Base-by-base conservation (phyloP, 1,140 invertebrate species). In the Cydia strobilella region DNA sequence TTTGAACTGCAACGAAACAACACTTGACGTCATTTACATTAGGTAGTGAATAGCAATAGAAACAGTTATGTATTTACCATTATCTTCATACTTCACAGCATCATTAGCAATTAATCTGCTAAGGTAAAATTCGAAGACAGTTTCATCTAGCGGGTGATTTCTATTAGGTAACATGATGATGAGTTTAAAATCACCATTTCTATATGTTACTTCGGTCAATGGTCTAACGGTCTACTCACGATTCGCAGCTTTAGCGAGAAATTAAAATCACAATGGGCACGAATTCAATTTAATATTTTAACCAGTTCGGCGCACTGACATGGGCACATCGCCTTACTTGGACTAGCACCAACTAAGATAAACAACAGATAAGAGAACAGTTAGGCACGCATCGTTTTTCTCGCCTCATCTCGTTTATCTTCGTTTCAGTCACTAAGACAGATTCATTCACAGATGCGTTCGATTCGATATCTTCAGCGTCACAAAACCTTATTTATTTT, bases 361-460 rank as follows among this genome's bases (percentile, higher is more conserved):
- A 69, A 69, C 65, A 31, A 69, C 65, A 69, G 65, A 69, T 69
- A 69, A 69, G 65, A 69, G 27, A 35, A 39, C 27, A 69, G 65
- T 69, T 69, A 69, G 23, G 31, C 35, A 10, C 27, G 65, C n/a
- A 35, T 18, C 31, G 20, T 73, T 54, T 73, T 51, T 73, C 72
- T 73, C 72, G 23, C 20, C 48, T 73, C 15, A 23, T 42, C 23
- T 15, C 72, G 13, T 31, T 73, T 73, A 73, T 54, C 65, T 35
- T 18, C 15, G 27, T 66, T 31, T 31, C 27, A 35, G 65, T 69
- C 15, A 18, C 15, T 69, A 42, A 23, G 31, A 39, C 20, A 13
- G 65, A 69, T 18, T 59, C 15, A 18, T 59, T 59, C 20, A 59
- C 54, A 59, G 7, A 59, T 59, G n/a, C 18, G 18, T 59, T 59